A percentile compares a stretch with the other conserved stretches of the same genome.
Conservation (phyloP, 2,888 invertebrate species). For the Erannis defoliaria region DNA sequence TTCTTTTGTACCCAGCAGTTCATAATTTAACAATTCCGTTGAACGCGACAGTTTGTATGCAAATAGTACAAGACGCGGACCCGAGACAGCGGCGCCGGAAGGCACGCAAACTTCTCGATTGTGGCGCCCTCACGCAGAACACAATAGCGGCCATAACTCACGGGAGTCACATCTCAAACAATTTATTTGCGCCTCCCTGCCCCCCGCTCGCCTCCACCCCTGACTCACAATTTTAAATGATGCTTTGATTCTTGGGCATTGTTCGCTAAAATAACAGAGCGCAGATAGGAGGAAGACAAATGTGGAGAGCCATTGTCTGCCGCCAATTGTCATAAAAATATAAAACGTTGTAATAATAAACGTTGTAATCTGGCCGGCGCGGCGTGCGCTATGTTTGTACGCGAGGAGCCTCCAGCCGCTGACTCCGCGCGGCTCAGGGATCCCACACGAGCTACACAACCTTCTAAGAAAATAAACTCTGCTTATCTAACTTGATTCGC, state of each 20-base stretch:
- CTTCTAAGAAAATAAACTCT: background rate
- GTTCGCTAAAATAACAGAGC: slow-evolving; percentile 67
- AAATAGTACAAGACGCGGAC: slow-evolving; percentile 9
- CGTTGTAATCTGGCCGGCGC: slow-evolving; percentile 8
- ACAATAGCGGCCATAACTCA: slow-evolving; percentile 55
- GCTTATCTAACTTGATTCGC: background rate
- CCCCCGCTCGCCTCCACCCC: background rate
- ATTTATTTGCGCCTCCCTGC: slow-evolving; percentile 55
- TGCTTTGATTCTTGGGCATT: slow-evolving; percentile 71
- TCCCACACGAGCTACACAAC: no score
- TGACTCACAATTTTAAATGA: slow-evolving; percentile 67
- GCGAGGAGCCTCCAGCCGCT: no score
- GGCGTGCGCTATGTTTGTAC: no score
- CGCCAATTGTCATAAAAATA: slow-evolving; percentile 74
- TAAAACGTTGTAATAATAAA: slow-evolving; percentile 22
- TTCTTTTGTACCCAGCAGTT: slow-evolving; percentile 1
- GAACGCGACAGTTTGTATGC: background rate
- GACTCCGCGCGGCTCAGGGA: no score
- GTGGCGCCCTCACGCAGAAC: slow-evolving; percentile 27
- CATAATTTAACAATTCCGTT: background rate
- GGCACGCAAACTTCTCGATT: slow-evolving; percentile 37
- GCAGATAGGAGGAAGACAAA: slow-evolving; percentile 71
- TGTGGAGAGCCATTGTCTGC: slow-evolving; percentile 73
- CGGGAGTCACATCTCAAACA: slow-evolving; percentile 62
- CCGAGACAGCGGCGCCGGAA: slow-evolving; percentile 19